Conservation (phyloP, 2,797 vertebrate species). For the Xenops minutus region DNA sequence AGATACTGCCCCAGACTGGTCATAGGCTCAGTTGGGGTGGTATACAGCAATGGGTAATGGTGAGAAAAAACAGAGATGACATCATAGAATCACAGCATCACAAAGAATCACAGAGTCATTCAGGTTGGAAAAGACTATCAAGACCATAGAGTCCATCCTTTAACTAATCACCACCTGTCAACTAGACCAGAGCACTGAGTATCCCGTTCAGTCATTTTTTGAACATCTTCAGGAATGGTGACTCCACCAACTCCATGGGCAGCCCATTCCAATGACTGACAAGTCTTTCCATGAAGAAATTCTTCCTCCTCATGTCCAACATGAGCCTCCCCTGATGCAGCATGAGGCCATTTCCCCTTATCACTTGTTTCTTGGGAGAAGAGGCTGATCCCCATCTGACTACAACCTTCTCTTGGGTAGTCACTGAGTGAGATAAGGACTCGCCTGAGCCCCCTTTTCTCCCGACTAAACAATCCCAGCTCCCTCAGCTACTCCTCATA, state of each 20-base stretch:
- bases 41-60: background rate
- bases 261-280: background rate
- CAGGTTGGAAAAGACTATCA: background rate
- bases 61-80: background rate
- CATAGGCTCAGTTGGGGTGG: background rate
- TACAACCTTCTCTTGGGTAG: background rate
- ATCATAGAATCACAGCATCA: background rate
- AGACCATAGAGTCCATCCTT: background rate
- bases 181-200: background rate
- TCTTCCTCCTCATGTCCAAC: background rate
- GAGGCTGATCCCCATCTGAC: fast-evolving
- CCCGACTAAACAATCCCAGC: background rate
- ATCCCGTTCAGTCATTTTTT: background rate
- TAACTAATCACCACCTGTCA: background rate
- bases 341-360: background rate
- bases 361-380: background rate
- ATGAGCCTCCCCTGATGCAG: background rate
- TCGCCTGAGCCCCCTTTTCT: background rate
- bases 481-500: background rate
- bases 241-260: background rate
- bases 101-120: background rate
- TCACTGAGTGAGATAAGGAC: background rate
- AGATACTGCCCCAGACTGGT: background rate
- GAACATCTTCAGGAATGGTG: fast-evolving
- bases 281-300: background rate